Evolutionary conservation across 2,888 invertebrate species (phyloP), one percentile per base, ranked within the genome.

Genomic region (Drosophila birchii): DNA sequence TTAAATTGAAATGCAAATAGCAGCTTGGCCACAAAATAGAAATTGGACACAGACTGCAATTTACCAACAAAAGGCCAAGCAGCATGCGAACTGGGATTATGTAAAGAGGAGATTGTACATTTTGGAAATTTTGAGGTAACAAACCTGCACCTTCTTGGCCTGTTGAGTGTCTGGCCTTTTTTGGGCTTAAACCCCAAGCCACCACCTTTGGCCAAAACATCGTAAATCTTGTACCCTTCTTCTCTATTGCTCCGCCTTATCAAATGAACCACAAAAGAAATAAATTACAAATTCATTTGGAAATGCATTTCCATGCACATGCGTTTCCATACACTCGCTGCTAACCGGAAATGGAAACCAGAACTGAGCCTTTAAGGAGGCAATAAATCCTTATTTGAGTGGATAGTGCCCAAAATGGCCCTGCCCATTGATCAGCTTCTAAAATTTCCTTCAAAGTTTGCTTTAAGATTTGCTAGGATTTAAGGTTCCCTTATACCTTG

Each of bases 1-100:
- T 79, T 80, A 55, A 67, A 73, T 67, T 73, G 47, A 73, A 81
- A 64, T 72, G 23, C 61, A 76, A 82, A 63, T 64, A 43, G 34
- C 54, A 64, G 51, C 51, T 54, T 66, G 49, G 57, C 80, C 68
- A 39, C 82, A 85, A 67, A 58, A 69, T 58, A n/a, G 45, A 39
- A 60, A 59, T 36, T 23, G 34, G 34, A 34, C 34, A 58, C 39
- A 29, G 14, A 20, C 32, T 32, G 34, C 34, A 43, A 43, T 61
- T 38, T 54, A 7, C 38, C 32, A 23, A 7, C 60, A 61, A 60
- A 59, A 41, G 29, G 39, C n/a, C 58, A 14, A 8, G 41, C 60
- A 60, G 41, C 23, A 32, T 59, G 59, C 29, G 6, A 57, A 8
- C n/a, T 32, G 12, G 32, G 39, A 14, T 32, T 23, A 32, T 41